Evolutionary conservation across 2,888 invertebrate genomes (phyloP), one percentile per base, ranked within the genome.

Genomic region (Aphrophora alni): DNA sequence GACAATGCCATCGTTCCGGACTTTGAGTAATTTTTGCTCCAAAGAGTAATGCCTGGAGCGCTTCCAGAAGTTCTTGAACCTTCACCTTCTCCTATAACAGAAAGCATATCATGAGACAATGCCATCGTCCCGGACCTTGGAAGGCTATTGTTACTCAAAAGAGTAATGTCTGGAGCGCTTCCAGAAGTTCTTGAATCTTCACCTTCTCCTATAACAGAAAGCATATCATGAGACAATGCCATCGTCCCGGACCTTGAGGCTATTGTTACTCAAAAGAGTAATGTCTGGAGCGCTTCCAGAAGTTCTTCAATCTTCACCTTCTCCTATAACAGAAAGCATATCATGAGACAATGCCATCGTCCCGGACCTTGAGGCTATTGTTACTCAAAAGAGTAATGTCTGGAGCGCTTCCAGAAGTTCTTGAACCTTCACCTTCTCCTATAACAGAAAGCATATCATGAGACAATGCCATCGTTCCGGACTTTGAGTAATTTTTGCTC

Each of bases 401-500:
- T 93, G 85, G 95, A 95, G 86, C 95, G 92, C 89, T 96, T 96
- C 96, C 96, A 96, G 85, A 96, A 93, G 88, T 92, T 95, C 89
- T 95, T 95, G 90, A 96, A 96, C 84, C 83, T 81, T 86, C 86
- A 82, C 86, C 86, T 84, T 86, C 87, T 82, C 85, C 86, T 86
- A 85, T 85, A 85, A 85, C 82, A 83, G 86, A 85, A 33, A 7
- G 33, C 4, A 33, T n/a, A n/a, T n/a, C n/a, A n/a, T n/a, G n/a
- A n/a, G n/a, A n/a, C n/a, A n/a, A n/a, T n/a, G n/a, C n/a, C n/a
- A n/a, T n/a, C n/a, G n/a, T n/a, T n/a, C n/a, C n/a, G n/a, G n/a
- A n/a, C n/a, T n/a, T n/a, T n/a, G n/a, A n/a, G n/a, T n/a, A n/a
- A 93, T 90, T 95, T 95, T 89, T 95, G 95, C 89, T 96, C 96